Evolutionary conservation across 1,140 invertebrate species (phyloP).

Genomic region (Neotoxoptera formosana): DNA sequence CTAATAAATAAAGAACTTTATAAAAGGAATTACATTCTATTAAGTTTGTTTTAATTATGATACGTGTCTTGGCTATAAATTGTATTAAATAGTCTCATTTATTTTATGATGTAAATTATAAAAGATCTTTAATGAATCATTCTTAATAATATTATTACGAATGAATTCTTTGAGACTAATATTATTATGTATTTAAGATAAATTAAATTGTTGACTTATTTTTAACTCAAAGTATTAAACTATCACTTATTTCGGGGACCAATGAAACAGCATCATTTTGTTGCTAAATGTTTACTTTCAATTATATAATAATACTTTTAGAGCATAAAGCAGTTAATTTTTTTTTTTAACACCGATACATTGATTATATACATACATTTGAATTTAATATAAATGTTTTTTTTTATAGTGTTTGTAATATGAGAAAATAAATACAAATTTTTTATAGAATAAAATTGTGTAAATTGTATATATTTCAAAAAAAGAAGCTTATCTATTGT

Average conservation of each 20-base stretch:
- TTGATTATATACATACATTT: no score
- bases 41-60: constrained; percentile 16
- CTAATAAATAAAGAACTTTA: not conserved
- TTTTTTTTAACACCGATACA: no score
- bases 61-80: not conserved
- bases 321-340: not conserved
- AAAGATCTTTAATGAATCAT: not conserved
- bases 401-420: not conserved
- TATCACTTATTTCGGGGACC: not conserved
- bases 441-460: not conserved
- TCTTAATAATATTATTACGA: not conserved
- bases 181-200: constrained; percentile 14
- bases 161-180: constrained; percentile 1
- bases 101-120: not conserved
- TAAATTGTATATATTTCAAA: not conserved
- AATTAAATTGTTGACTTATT: constrained; percentile 5
- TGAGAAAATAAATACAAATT: not conserved
- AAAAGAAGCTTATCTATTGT: not conserved
- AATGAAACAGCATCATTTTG: not conserved
- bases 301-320: not conserved
- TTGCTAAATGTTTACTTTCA: not conserved
- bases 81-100: not conserved
- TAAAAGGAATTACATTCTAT: not conserved
- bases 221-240: constrained; percentile 3
- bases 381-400: no score